A percentile compares a stretch with the other conserved stretches of the same genome.
phyloP scores from a whole-genome alignment of 2,888 invertebrate genomes.

The Metellina segmentata region DNA sequence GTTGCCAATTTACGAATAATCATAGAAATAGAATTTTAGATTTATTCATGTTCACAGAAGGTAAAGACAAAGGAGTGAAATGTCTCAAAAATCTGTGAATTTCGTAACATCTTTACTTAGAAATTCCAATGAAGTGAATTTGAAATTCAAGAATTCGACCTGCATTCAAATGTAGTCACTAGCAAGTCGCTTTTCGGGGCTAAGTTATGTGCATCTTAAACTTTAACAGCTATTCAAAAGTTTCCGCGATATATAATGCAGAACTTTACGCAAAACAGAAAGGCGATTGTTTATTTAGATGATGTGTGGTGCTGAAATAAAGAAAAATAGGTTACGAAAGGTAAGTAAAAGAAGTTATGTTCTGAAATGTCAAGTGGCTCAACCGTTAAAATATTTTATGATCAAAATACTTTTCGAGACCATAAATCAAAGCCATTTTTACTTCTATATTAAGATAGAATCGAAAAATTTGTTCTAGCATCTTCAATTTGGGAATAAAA shows the following conservation, averaged over 20 bases:
- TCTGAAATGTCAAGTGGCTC: neutral
- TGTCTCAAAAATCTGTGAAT: slow-evolving; percentile 1
- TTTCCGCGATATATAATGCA: neutral
- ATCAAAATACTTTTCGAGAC: neutral
- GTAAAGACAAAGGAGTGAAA: neutral
- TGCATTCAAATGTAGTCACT: neutral
- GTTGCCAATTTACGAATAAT: neutral
- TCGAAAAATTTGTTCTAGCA: too few relatives aligned
- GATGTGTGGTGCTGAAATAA: neutral
- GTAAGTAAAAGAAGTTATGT: neutral
- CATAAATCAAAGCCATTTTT: neutral
- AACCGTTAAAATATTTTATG: neutral
- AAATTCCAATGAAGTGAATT: neutral
- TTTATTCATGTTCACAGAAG: neutral
- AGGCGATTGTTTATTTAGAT: neutral
- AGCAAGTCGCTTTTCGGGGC: neutral
- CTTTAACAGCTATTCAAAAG: neutral
- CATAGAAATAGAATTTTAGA: neutral
- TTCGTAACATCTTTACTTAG: neutral
- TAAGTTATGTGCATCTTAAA: slow-evolving; percentile 1
- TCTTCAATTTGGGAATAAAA: too few relatives aligned
- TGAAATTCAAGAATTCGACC: slow-evolving; percentile 1
- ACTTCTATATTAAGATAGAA: too few relatives aligned
- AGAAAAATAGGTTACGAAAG: neutral
- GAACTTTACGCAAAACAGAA: neutral